Evolutionary conservation across 2,888 invertebrate genomes (phyloP).

Genomic region (Hylaea fasciaria): DNA sequence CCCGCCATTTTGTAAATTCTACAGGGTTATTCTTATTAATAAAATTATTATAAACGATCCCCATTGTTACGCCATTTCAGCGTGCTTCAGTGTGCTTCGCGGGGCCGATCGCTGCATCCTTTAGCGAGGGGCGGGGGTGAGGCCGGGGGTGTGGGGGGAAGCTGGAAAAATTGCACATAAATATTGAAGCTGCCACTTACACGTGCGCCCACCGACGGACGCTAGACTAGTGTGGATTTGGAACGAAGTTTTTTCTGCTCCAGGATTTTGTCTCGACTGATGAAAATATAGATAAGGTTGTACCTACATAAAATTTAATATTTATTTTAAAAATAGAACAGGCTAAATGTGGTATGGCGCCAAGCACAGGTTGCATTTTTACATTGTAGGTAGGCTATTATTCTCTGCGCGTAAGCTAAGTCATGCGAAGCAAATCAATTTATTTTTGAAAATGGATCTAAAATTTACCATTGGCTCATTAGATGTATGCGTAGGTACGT

Average conservation of each 20-base stretch:
- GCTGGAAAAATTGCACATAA: constrained; percentile 85
- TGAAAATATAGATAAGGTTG: no score
- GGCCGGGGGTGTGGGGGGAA: constrained; percentile 52
- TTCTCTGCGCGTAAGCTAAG: no score
- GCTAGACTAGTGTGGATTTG: constrained; percentile 59
- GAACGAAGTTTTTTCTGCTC: constrained; percentile 3
- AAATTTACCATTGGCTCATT: no score
- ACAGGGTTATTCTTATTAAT: constrained; percentile 48
- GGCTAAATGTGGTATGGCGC: no score
- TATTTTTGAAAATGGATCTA: no score
- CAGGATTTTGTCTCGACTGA: no score
- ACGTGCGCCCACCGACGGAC: constrained; percentile 76
- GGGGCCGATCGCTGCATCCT: constrained; percentile 47
- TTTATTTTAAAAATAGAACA: no score
- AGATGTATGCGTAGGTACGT: no score
- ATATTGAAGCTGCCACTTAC: constrained; percentile 86
- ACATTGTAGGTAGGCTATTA: no score
- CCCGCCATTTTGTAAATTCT: constrained; percentile 12
- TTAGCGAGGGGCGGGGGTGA: constrained; percentile 63
- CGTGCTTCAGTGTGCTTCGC: constrained; percentile 45
- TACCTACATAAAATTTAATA: no score
- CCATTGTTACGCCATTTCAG: constrained; percentile 77
- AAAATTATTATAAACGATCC: constrained; percentile 70
- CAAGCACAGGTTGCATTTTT: no score
- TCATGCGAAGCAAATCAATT: no score